phyloP scores from a whole-genome alignment of 2,888 invertebrate species.

The Campoplex capitator region DNA sequence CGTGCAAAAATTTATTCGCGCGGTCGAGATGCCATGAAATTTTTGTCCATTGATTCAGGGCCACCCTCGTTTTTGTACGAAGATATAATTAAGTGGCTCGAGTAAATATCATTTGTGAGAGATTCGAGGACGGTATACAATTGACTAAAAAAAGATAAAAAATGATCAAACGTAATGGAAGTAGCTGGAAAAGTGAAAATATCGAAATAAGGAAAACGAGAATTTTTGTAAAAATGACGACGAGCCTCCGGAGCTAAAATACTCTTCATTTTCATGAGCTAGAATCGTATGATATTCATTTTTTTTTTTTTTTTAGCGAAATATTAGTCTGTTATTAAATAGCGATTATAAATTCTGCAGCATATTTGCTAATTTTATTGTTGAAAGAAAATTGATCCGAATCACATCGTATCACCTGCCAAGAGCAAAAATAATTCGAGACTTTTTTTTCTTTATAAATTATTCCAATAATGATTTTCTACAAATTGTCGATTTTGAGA shows the following conservation, averaged over 20 bases:
- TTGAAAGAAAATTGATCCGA: neutral
- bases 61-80: slow-evolving; percentile 38
- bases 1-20: slow-evolving; percentile 8
- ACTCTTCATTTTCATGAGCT: neutral
- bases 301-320: neutral
- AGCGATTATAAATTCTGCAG: neutral
- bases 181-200: neutral
- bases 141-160: neutral
- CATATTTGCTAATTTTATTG: neutral
- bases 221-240: slow-evolving; percentile 1
- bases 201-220: neutral
- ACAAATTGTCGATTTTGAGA: neutral
- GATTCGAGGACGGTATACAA: neutral
- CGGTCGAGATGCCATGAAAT: slow-evolving; percentile 12
- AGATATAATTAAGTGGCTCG: slow-evolving; percentile 39
- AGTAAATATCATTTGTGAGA: slow-evolving; percentile 25
- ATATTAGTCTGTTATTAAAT: neutral
- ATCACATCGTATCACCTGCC: neutral
- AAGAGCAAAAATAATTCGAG: neutral
- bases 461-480: neutral
- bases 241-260: neutral
- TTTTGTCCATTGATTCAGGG: slow-evolving; percentile 1
- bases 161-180: slow-evolving; percentile 15
- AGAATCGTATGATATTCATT: neutral
- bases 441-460: neutral